Evolutionary conservation across 2,888 invertebrate species (phyloP).

Genomic region (Pycnomerus fuliginosus): DNA sequence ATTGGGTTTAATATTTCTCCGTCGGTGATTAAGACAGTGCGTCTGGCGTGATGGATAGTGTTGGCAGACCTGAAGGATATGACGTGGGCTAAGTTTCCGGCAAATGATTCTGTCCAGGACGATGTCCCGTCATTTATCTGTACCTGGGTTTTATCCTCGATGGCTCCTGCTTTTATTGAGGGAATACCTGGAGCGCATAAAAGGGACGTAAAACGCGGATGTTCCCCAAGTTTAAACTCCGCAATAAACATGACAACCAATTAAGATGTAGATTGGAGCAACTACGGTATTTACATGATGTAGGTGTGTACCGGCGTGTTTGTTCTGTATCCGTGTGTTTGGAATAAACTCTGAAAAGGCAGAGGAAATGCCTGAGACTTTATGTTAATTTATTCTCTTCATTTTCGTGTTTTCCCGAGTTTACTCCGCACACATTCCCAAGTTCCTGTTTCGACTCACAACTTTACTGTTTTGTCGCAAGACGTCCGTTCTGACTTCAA

Average conservation of each 20-base stretch:
- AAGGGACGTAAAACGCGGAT: constrained; percentile 26
- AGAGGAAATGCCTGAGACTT: constrained; percentile 43
- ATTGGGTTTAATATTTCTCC: constrained; percentile 32
- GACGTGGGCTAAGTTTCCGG: constrained; percentile 37
- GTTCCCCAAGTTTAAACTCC: constrained; percentile 43
- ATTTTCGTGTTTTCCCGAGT: constrained; percentile 44
- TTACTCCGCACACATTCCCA: constrained; percentile 37
- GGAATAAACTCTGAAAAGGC: constrained; percentile 49
- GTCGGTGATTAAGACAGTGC: constrained; percentile 32
- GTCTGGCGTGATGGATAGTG: constrained; percentile 38
- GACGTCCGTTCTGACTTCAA: no score
- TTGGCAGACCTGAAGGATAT: constrained; percentile 42
- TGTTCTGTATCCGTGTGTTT: constrained; percentile 48
- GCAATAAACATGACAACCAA: constrained; percentile 55
- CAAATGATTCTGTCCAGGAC: constrained; percentile 29
- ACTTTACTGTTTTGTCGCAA: constrained; percentile 10
- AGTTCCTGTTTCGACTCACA: constrained; percentile 31
- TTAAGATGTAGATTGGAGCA: constrained; percentile 54
- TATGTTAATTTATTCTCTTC: constrained; percentile 52
- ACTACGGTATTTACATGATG: constrained; percentile 51
- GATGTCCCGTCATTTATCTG: constrained; percentile 25
- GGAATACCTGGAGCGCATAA: constrained; percentile 19
- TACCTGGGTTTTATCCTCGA: no score
- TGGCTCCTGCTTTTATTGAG: no score
- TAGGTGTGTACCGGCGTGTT: constrained; percentile 47